Conservation (phyloP, 2,797 vertebrate genomes). For the Sebastiscus tertius region DNA sequence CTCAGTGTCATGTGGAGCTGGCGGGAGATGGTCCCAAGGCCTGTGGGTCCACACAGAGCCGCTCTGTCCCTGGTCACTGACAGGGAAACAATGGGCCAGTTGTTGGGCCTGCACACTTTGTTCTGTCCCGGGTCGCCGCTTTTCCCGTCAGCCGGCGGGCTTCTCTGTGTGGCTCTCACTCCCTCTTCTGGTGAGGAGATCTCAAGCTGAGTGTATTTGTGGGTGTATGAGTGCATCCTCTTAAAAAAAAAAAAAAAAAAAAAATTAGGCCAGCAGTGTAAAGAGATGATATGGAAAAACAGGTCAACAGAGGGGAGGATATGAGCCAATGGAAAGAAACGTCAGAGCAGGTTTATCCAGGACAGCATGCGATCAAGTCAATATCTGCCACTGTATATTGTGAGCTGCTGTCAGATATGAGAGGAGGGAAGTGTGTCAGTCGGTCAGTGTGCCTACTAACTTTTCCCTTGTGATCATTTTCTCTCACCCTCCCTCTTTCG, state of each 20-base stretch:
- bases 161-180: slow-evolving; percentile 63
- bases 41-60: slow-evolving; percentile 74
- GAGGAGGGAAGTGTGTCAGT: slow-evolving; percentile 77
- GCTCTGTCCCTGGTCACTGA: slow-evolving; percentile 73
- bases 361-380: slow-evolving; percentile 58
- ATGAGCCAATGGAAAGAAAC: slow-evolving; percentile 27
- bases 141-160: not conserved
- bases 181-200: slow-evolving; percentile 75
- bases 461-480: slow-evolving; percentile 37
- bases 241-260: slow-evolving; percentile 16
- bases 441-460: slow-evolving; percentile 73
- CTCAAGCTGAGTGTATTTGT: slow-evolving; percentile 24
- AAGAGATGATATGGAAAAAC: not conserved
- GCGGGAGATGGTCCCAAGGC: slow-evolving; percentile 81
- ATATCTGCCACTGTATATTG: slow-evolving; percentile 35
- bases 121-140: slow-evolving; percentile 34
- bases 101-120: slow-evolving; percentile 60
- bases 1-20: slow-evolving; percentile 74
- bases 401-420: slow-evolving; percentile 40
- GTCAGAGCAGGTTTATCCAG: slow-evolving; percentile 17
- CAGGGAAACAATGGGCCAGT: slow-evolving; percentile 77
- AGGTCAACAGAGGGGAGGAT: slow-evolving; percentile 4
- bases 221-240: not conserved
- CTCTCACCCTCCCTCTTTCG: slow-evolving; percentile 13
- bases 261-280: slow-evolving; percentile 3